Evolutionary conservation across 2,113 vertebrate species (phyloP).

Genomic region (Muscicapa adusta): DNA sequence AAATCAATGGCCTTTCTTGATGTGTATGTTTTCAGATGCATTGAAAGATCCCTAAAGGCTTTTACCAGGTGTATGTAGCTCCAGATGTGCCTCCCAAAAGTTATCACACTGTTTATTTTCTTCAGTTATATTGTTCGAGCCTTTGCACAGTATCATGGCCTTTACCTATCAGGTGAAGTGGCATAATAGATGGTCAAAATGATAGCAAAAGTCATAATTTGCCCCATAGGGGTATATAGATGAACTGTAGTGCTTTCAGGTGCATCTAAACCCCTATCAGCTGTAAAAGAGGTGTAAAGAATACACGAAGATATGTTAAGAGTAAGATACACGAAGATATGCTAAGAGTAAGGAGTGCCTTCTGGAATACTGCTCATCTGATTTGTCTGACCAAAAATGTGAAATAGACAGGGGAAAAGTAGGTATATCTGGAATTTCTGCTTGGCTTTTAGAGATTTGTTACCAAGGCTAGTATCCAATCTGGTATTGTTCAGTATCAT

Average conservation of each 20-base stretch:
- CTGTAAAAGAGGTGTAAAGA: background rate
- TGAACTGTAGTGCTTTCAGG: background rate
- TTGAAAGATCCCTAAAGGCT: background rate
- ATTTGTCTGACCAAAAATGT: background rate
- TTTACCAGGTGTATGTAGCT: background rate
- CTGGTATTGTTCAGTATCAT: background rate
- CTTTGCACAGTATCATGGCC: background rate
- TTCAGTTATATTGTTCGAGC: background rate
- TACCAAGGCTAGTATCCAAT: background rate
- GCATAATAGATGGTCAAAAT: background rate
- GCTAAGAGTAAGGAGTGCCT: background rate
- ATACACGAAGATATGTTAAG: background rate
- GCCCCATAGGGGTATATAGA: background rate
- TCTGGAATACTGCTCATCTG: background rate
- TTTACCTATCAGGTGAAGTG: background rate
- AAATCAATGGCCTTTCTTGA: background rate
- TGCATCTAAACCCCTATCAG: background rate
- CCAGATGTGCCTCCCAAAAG: background rate
- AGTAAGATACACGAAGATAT: background rate
- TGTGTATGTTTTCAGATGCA: background rate
- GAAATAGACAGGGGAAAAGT: background rate
- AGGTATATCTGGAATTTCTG: background rate
- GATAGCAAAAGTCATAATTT: background rate
- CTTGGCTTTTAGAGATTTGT: background rate
- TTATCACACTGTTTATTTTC: background rate